These are phyloP conservation scores for Drosophila prostipennis DNA, from an alignment of 2,888 invertebrate species.

Conservation along the genomic window DNA sequence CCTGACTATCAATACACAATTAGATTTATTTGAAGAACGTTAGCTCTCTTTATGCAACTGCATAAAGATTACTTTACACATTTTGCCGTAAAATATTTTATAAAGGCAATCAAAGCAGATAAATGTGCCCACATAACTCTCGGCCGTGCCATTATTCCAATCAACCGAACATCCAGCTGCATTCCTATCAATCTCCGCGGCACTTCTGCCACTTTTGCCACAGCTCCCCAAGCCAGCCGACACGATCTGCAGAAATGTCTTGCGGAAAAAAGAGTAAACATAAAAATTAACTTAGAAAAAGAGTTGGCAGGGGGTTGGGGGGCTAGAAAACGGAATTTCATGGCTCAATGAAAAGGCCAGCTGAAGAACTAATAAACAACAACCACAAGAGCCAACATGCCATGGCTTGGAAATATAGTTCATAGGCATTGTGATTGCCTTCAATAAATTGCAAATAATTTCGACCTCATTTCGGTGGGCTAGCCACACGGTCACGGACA, in stretches of 20 bases:
- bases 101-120: constrained; percentile 27
- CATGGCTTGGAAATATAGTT: constrained; percentile 58
- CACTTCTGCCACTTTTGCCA: constrained; percentile 16
- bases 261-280: constrained; percentile 46
- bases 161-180: constrained; percentile 37
- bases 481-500: constrained; percentile 73
- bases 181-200: constrained; percentile 42
- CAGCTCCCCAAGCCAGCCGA: constrained; percentile 13
- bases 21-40: background rate
- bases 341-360: constrained; percentile 70
- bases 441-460: constrained; percentile 81
- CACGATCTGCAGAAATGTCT: constrained; percentile 47
- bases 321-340: constrained; percentile 64
- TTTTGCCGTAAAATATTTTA: constrained; percentile 33
- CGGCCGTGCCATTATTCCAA: constrained; percentile 32
- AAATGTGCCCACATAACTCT: constrained; percentile 41
- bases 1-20: background rate
- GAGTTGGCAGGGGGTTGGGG: background rate
- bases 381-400: constrained; percentile 30
- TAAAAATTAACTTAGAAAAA: constrained; percentile 45
- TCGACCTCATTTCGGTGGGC: constrained; percentile 78
- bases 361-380: constrained; percentile 74
- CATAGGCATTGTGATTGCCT: constrained; percentile 81
- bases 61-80: constrained; percentile 6
- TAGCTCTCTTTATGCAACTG: background rate